phyloP scores from a whole-genome alignment of 1,140 invertebrate genomes.

The Samia ricini region DNA sequence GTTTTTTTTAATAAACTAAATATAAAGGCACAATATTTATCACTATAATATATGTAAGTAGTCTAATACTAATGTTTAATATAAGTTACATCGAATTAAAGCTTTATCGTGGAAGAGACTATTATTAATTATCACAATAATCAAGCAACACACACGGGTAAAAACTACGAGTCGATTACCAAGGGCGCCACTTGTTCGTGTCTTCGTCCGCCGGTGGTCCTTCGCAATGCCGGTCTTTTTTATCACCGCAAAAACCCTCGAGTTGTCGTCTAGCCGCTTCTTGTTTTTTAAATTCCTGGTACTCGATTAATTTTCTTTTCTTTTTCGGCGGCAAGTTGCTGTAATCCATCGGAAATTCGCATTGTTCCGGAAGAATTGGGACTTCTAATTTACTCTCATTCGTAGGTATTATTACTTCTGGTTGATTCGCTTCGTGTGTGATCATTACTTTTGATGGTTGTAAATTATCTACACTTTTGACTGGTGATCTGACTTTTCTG shows the following conservation, averaged over 20 bases:
- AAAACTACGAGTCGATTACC: slow-evolving; percentile 33
- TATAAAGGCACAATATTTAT: slow-evolving; percentile 26
- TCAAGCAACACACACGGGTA: slow-evolving; percentile 16
- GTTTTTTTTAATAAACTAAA: slow-evolving; percentile 20
- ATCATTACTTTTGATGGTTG: slow-evolving; percentile 33
- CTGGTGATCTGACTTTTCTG: slow-evolving; percentile 61
- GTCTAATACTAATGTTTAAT: slow-evolving; percentile 22
- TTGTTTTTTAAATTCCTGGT: slow-evolving; percentile 73
- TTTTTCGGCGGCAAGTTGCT: slow-evolving; percentile 73
- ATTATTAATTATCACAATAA: slow-evolving; percentile 63
- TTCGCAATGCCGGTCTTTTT: slow-evolving; percentile 45
- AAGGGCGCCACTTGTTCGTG: slow-evolving; percentile 64
- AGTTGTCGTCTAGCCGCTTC: slow-evolving; percentile 63
- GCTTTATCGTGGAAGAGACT: slow-evolving; percentile 70
- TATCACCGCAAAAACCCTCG: slow-evolving; percentile 61
- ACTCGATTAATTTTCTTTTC: slow-evolving; percentile 74
- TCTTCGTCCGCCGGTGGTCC: slow-evolving; percentile 54
- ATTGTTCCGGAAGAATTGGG: slow-evolving; percentile 56
- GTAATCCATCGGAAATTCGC: slow-evolving; percentile 72
- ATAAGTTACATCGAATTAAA: slow-evolving; percentile 73
- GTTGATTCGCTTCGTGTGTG: slow-evolving; percentile 39
- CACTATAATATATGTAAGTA: neutral
- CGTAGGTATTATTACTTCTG: slow-evolving; percentile 34
- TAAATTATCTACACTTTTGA: slow-evolving; percentile 26
- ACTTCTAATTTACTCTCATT: slow-evolving; percentile 45